Percentiles rank a stretch among this genome's conserved stretches.
Evolutionary conservation across 2,797 vertebrate genomes (phyloP).

Genomic region (Intellagama lesueurii): DNA sequence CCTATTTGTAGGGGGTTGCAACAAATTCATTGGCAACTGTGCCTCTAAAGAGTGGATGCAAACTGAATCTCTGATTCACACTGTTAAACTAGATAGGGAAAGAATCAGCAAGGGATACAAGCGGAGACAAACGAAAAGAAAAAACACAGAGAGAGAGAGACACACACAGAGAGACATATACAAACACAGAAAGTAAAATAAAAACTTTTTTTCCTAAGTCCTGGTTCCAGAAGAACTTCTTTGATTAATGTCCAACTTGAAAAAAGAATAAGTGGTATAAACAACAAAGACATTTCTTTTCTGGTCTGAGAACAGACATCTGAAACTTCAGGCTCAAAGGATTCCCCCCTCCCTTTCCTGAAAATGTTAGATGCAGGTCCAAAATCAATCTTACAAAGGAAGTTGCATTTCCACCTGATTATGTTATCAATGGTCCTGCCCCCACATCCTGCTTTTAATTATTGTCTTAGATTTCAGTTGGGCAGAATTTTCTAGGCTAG

Average conservation of each 20-base stretch:
- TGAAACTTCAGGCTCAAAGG: slow-evolving; percentile 6
- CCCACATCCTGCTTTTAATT: slow-evolving; percentile 37
- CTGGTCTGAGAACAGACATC: slow-evolving; percentile 8
- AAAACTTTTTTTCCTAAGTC: not conserved
- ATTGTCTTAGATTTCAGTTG: slow-evolving; percentile 12
- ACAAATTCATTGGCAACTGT: not conserved
- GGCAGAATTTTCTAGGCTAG: slow-evolving; percentile 7
- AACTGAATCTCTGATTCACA: not conserved
- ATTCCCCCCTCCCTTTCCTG: not conserved
- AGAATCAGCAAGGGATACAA: not conserved
- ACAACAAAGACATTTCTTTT: slow-evolving; percentile 16
- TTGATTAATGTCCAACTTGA: slow-evolving; percentile 6
- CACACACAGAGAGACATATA: not conserved
- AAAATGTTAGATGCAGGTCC: slow-evolving; percentile 23
- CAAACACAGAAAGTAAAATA: not conserved
- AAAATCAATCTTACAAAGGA: slow-evolving; percentile 44
- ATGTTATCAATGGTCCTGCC: slow-evolving; percentile 3
- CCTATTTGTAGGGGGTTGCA: not conserved
- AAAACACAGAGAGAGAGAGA: not conserved
- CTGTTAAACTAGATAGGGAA: not conserved
- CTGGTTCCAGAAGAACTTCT: slow-evolving; percentile 7
- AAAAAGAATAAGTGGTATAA: not conserved
- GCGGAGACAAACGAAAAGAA: no score
- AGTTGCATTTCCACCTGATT: slow-evolving; percentile 19
- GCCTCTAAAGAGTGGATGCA: not conserved